Evolutionary conservation across 2,797 vertebrate genomes (phyloP), one percentile per base, ranked within the genome.

Genomic region (Phylloscopus collybita): DNA sequence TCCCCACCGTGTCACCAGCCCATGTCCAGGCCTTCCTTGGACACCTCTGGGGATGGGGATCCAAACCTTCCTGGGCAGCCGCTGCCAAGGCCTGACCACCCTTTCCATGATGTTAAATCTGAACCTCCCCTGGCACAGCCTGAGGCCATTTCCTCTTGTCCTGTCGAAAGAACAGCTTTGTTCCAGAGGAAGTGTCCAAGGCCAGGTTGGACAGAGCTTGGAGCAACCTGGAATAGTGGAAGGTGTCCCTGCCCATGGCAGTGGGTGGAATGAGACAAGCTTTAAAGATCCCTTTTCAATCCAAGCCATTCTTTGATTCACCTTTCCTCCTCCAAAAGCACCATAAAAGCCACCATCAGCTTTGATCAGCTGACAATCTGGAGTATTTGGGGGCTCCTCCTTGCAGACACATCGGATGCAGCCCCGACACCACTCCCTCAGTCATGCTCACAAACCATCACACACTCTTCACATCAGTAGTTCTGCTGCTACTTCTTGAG

Each of bases 261-360:
- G 29, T 2, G 7, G 10, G 4, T 54, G 21, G 51, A 18, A 76
- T 1, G 1, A 8, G 26, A 11, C 0, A 3, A 21, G 5, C n/a
- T 80, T 72, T 30, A n/a, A 67, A 23, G 60, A 21, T 40, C 32
- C 22, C 17, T 45, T 45, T 76, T 44, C 30, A 65, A 74, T 10
- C 16, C 70, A 61, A 82, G 57, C 27, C 13, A 11, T 38, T 44
- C 34, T 42, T 3, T 21, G 23, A 44, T 16, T 30, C 25, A 19
- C 21, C 16, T 88, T 51, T 85, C 17, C 32, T 65, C 44, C 27
- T 57, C 34, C 83, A 64, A 82, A 91, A 82, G 38, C 54, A 75
- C n/a, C 38, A 47, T 11, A 62, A 79, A 88, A 27, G 1, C 23
- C 36, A 56, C 49, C 25, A 61, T 25, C 38, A 50, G 10, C 45